Conservation (phyloP, 2,113 vertebrate genomes). For the Poeciliopsis retropinna region DNA sequence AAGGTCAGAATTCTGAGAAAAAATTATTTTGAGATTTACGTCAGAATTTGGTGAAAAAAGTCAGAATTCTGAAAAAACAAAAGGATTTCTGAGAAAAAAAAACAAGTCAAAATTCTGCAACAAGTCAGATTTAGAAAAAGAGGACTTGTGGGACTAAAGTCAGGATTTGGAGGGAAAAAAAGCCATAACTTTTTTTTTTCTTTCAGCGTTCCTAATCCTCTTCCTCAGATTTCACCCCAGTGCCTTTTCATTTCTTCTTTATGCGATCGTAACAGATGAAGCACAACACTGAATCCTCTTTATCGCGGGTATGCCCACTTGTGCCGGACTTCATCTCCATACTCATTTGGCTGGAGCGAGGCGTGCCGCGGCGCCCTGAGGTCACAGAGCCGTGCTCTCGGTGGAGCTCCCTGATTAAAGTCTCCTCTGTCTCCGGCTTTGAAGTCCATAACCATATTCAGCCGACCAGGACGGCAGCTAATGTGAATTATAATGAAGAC, state of each 20-base stretch:
- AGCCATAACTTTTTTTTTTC: too few species aligned
- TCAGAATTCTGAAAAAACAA: too few species aligned
- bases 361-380: slow-evolving; percentile 27
- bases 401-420: slow-evolving; percentile 50
- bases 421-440: slow-evolving; percentile 48
- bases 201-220: too few species aligned
- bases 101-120: too few species aligned
- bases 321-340: slow-evolving; percentile 37
- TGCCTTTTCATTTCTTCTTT: not conserved
- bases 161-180: too few species aligned
- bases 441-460: slow-evolving; percentile 58
- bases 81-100: too few species aligned
- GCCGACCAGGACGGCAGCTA: slow-evolving; percentile 31
- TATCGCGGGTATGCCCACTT: slow-evolving; percentile 15
- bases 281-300: not conserved
- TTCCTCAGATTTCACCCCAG: not conserved
- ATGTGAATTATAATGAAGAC: slow-evolving; percentile 47
- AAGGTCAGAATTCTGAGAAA: too few species aligned
- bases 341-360: slow-evolving; percentile 38
- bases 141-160: too few species aligned
- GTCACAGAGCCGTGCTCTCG: slow-evolving; percentile 24
- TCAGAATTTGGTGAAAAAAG: too few species aligned
- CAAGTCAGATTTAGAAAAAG: too few species aligned
- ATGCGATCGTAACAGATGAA: not conserved
- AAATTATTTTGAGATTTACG: too few species aligned